phyloP scores from a whole-genome alignment of 2,113 vertebrate genomes.

The Oceanites oceanicus region DNA sequence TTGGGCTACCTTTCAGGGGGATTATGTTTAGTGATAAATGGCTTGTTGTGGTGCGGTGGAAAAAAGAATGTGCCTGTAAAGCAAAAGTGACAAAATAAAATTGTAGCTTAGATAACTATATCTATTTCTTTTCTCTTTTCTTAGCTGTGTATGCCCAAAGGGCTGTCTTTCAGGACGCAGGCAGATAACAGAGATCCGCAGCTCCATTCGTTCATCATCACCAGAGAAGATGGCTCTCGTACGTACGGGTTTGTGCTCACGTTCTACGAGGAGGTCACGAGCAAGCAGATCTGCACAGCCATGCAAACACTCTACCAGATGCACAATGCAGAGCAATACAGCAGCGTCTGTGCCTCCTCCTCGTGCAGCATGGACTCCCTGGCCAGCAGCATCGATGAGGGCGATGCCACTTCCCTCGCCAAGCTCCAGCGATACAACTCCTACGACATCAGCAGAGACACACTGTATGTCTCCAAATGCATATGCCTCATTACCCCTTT shows the following conservation, averaged over 20 bases:
- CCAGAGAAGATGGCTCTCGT: slow-evolving; percentile 88
- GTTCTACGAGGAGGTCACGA: slow-evolving; percentile 94
- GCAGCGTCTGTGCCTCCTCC: slow-evolving; percentile 84
- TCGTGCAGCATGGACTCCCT: slow-evolving; percentile 96
- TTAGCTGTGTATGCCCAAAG: slow-evolving; percentile 96
- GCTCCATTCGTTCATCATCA: slow-evolving; percentile 93
- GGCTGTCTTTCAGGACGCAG: slow-evolving; percentile 92
- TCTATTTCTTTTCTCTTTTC: background rate
- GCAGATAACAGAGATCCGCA: slow-evolving; percentile 82
- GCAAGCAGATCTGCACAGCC: slow-evolving; percentile 89
- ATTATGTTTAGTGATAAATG: background rate
- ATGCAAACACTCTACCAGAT: slow-evolving; percentile 97
- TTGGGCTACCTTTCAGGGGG: background rate
- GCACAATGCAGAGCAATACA: slow-evolving; percentile 90
- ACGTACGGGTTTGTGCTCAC: slow-evolving; percentile 95
- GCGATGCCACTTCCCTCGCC: slow-evolving; percentile 77
- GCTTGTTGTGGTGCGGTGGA: background rate
- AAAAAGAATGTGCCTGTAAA: background rate
- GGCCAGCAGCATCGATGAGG: slow-evolving; percentile 88
- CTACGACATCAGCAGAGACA: slow-evolving; percentile 90
- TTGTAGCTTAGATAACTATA: background rate
- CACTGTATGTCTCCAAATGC: slow-evolving; percentile 92
- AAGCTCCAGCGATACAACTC: slow-evolving; percentile 81
- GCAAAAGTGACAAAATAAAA: background rate
- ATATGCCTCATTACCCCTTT: slow-evolving; percentile 93